Percentiles rank a stretch among this genome's conserved stretches.
Evolutionary conservation across 30 jellyfish, hydroid and myxozoan genomes (phyloP).

Genomic region (Hydractinia echinata): DNA sequence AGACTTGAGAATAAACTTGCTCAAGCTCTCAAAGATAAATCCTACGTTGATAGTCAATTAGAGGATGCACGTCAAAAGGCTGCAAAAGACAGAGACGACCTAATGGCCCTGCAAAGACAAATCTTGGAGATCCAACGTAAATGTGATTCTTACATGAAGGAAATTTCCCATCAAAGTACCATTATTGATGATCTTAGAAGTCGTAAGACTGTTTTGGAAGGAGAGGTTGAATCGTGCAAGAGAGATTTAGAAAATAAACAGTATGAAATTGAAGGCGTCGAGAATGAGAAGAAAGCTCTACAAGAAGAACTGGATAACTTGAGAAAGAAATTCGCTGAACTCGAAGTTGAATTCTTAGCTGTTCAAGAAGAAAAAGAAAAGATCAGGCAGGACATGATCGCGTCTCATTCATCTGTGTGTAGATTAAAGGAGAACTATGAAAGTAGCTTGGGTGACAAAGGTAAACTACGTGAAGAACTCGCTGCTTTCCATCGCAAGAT

Average conservation of each 20-base stretch:
- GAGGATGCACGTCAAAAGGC: constrained; percentile 93
- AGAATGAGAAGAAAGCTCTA: constrained; percentile 70
- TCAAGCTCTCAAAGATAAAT: constrained; percentile 79
- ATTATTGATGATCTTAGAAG: constrained; percentile 79
- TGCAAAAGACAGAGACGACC: constrained; percentile 78
- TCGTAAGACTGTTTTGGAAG: constrained; percentile 70
- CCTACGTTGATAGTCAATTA: constrained; percentile 50
- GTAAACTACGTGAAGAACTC: constrained; percentile 82
- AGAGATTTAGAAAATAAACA: constrained; percentile 88
- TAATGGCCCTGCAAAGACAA: constrained; percentile 74
- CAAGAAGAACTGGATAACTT: constrained; percentile 73
- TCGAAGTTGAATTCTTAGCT: constrained; percentile 66
- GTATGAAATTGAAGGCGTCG: constrained; percentile 68
- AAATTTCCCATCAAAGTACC: constrained; percentile 52
- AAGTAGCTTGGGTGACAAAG: constrained; percentile 89
- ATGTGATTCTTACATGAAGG: constrained; percentile 76
- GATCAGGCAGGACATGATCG: constrained; percentile 89
- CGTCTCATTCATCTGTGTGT: constrained; percentile 91
- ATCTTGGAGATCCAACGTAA: constrained; percentile 81
- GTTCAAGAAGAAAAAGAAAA: constrained; percentile 96
- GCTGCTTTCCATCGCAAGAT: constrained; percentile 86
- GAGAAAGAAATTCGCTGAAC: constrained; percentile 65
- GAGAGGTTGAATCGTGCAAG: constrained; percentile 79
- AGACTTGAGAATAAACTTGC: constrained; percentile 68
- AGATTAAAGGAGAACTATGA: constrained; percentile 92